Evolutionary conservation across 2,797 vertebrate genomes (phyloP), one percentile per base, ranked within the genome.

Genomic region (Rhynchotus rufescens): DNA sequence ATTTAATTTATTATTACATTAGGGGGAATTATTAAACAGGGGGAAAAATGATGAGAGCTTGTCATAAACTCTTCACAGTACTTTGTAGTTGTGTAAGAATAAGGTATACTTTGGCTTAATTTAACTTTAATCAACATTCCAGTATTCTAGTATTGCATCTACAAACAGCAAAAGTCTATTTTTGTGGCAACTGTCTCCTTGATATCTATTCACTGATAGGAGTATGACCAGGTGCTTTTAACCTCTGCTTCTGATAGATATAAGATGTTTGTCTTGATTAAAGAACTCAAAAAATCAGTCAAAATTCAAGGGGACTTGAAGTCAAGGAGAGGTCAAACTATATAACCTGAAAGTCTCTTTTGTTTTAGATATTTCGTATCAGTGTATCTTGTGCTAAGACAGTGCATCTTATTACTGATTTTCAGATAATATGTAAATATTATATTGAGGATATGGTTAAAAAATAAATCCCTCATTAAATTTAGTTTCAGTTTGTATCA

Each of bases 1-100:
- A 71, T 52, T 93, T 82, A 87, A 95, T 97, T 93, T 80, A 89
- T 95, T 96, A 88, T 96, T 97, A 86, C 83, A 36, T 36, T 36
- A 36, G 36, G 36, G 36, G 9, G 36, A 36, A 36, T 36, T 36
- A 36, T 36, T 85, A 25, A 47, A 66, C 45, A 57, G 84, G 62
- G 86, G 7, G 11, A 85, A 68, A 68, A 88, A 36, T 20, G 20
- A 84, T 25, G 16, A 91, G 78, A 77, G 2, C 59, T 71, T 26
- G 1, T 36, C 12, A 65, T 65, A 54, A 66, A n/a, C 12, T 86
- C 91, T 66, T 91, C 81, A 36, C 34, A 76, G 1, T 64, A 69
- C 30, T 16, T 38, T 34, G 32, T 32, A 47, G 5, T 28, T 25
- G 47, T 57, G 49, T 79, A 83, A 32, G 6, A 65, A 65, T 62